These are phyloP conservation scores for Drosophila merina DNA, from an alignment of 2,888 invertebrate species.

Conservation along the genomic window DNA sequence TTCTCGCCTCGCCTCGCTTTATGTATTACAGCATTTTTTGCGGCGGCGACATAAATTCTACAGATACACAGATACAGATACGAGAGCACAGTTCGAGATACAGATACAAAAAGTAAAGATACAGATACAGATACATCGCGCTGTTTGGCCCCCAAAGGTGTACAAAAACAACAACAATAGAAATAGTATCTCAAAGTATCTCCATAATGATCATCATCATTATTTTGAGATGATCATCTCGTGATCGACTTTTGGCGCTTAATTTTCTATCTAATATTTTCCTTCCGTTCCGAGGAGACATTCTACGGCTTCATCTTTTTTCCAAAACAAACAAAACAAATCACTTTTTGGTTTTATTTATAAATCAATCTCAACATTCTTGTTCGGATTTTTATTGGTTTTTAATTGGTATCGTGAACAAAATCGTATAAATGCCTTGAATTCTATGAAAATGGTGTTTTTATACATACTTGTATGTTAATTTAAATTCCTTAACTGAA, in stretches of 20 bases:
- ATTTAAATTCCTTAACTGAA: background rate
- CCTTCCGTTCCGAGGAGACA: conserved; percentile 6
- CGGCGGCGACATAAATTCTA: conserved; percentile 64
- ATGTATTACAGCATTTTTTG: conserved; percentile 58
- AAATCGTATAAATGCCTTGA: too few species aligned
- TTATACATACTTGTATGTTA: background rate
- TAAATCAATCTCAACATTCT: conserved; percentile 1
- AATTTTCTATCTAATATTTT: conserved; percentile 16
- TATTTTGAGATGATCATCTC: conserved; percentile 27
- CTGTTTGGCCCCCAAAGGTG: conserved; percentile 65
- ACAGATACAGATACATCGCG: conserved; percentile 11
- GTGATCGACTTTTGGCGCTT: conserved; percentile 30
- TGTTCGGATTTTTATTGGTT: conserved; percentile 13
- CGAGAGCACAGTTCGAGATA: conserved; percentile 5
- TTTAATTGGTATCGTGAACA: conserved; percentile 2
- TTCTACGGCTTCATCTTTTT: conserved; percentile 12
- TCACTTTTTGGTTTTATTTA: background rate
- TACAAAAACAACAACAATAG: conserved; percentile 29
- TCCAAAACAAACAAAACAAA: conserved; percentile 6
- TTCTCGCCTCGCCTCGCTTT: conserved; percentile 25
- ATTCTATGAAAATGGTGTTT: background rate
- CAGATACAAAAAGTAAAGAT: conserved; percentile 8
- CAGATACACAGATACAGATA: conserved; percentile 32
- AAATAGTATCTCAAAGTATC: conserved; percentile 1
- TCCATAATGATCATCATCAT: conserved; percentile 21